A percentile compares a stretch with the other conserved stretches of the same genome.
phyloP scores from a whole-genome alignment of 2,797 vertebrate genomes.

The Brotula barbata region DNA sequence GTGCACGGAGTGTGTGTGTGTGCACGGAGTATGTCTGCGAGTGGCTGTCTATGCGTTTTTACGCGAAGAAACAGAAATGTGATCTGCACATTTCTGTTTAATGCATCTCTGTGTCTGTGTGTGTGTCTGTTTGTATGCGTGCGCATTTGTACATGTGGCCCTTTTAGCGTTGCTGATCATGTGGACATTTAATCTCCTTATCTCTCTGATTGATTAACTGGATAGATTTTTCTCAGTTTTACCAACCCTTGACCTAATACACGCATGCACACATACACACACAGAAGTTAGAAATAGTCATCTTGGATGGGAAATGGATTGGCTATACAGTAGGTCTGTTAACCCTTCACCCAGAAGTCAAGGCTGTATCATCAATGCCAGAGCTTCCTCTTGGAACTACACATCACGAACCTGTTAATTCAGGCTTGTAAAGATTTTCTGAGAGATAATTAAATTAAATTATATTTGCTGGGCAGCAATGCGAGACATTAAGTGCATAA shows the following conservation, averaged over 20 bases:
- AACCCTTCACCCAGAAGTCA: slow-evolving; percentile 39
- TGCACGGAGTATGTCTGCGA: too few relatives aligned
- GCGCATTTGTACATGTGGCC: slow-evolving; percentile 2
- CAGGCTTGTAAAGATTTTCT: too few relatives aligned
- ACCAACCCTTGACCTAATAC: neutral
- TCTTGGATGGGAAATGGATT: slow-evolving; percentile 33
- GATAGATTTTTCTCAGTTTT: slow-evolving; percentile 45
- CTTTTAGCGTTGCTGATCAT: slow-evolving; percentile 38
- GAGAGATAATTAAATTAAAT: too few relatives aligned
- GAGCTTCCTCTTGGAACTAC: too few relatives aligned
- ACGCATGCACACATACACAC: too few relatives aligned
- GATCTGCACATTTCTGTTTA: too few relatives aligned
- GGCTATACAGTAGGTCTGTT: neutral
- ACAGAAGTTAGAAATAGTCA: neutral
- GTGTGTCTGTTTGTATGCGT: neutral
- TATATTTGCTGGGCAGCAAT: too few relatives aligned
- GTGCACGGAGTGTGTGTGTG: neutral
- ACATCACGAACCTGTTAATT: too few relatives aligned
- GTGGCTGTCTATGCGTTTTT: too few relatives aligned
- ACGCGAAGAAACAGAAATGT: too few relatives aligned
- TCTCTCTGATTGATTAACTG: slow-evolving; percentile 54
- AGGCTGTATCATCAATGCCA: too few relatives aligned
- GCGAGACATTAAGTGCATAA: too few relatives aligned
- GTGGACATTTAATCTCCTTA: slow-evolving; percentile 49
- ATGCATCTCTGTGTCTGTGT: neutral